Evolutionary conservation across 2,797 vertebrate species (phyloP).

Genomic region (Pipistrellus nathusii): DNA sequence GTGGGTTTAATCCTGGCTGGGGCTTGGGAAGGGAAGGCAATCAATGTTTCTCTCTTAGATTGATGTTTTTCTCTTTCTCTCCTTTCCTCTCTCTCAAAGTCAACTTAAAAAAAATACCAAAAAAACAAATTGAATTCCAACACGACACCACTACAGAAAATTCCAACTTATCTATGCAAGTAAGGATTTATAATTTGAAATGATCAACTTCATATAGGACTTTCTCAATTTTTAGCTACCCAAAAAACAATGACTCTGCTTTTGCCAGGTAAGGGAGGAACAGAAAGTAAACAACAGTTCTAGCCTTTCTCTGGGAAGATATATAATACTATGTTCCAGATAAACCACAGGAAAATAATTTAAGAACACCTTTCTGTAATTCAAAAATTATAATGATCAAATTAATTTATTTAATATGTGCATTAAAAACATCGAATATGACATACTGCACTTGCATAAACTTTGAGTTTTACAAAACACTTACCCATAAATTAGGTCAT

Average conservation of each 20-base stretch:
- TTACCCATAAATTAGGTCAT: conserved; percentile 32
- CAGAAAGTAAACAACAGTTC: background rate
- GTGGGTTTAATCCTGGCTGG: no score
- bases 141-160: background rate
- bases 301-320: background rate
- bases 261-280: background rate
- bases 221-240: background rate
- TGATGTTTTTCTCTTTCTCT: no score
- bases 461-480: conserved; percentile 34
- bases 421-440: conserved; percentile 48
- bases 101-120: no score
- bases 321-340: background rate
- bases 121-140: conserved; percentile 10
- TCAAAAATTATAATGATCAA: conserved; percentile 55
- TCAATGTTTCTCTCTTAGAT: no score
- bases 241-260: background rate
- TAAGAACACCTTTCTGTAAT: background rate
- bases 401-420: background rate
- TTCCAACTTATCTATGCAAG: background rate
- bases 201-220: background rate
- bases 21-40: no score
- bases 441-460: background rate
- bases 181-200: conserved; percentile 37
- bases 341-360: conserved; percentile 46
- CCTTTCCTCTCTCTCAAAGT: no score